phyloP scores from a whole-genome alignment of 2,797 vertebrate genomes.

The Emys orbicularis region DNA sequence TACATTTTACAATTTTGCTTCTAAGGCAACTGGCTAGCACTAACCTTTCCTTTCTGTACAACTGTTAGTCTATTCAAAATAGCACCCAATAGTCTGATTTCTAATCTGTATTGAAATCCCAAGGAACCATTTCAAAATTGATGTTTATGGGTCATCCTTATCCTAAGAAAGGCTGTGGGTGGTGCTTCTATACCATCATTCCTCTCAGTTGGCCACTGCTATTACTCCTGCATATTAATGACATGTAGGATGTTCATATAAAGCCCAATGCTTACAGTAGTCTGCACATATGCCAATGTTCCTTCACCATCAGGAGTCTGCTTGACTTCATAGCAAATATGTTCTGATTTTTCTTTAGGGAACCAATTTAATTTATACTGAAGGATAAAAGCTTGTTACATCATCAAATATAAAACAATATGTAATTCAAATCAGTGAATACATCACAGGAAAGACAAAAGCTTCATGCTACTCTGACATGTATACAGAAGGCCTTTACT shows the following conservation, averaged over 20 bases:
- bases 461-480: background rate
- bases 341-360: constrained; percentile 17
- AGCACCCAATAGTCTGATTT: background rate
- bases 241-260: background rate
- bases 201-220: background rate
- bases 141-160: constrained; percentile 32
- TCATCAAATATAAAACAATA: constrained; percentile 51
- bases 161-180: background rate
- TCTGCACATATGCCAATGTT: background rate
- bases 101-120: constrained; percentile 51
- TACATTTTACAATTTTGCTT: constrained; percentile 43
- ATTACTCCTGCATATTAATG: background rate
- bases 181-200: background rate
- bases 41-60: constrained; percentile 45
- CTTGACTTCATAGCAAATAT: background rate
- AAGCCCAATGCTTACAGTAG: background rate
- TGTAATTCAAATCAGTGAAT: constrained; percentile 1
- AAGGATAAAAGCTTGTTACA: constrained; percentile 29
- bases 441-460: background rate
- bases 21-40: constrained; percentile 24
- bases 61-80: constrained; percentile 46
- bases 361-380: background rate
- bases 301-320: background rate
- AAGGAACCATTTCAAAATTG: constrained; percentile 20
- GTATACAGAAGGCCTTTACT: background rate